Conservation (phyloP, 2,113 vertebrate species). For the Casuarius casuarius region DNA sequence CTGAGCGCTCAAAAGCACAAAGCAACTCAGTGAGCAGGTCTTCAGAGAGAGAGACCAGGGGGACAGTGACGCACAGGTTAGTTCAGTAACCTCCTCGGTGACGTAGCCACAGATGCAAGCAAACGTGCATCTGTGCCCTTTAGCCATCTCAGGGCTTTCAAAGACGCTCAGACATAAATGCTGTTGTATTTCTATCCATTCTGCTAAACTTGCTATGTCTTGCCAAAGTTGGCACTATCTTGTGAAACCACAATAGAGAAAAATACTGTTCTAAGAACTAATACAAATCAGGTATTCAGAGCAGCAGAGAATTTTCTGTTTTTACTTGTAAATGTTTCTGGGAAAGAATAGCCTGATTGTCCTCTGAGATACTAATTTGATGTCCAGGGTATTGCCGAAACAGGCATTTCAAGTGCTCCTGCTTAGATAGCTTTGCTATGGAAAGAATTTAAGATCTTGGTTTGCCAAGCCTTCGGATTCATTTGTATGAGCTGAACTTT, state of each 20-base stretch:
- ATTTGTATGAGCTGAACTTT: constrained; percentile 24
- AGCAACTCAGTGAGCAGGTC: neutral
- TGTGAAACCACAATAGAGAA: neutral
- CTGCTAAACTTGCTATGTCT: neutral
- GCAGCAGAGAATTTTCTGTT: neutral
- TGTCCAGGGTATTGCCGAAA: neutral
- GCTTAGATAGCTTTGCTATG: constrained; percentile 11
- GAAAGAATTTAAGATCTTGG: constrained; percentile 26
- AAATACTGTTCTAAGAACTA: neutral
- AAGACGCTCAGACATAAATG: rapidly evolving
- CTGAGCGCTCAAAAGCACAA: neutral
- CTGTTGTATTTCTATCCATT: neutral
- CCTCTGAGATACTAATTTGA: neutral
- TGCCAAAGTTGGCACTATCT: neutral
- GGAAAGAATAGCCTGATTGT: neutral
- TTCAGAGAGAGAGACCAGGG: neutral
- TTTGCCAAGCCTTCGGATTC: neutral
- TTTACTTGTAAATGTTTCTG: neutral
- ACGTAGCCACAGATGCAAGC: neutral
- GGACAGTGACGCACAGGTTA: neutral
- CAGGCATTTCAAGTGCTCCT: neutral
- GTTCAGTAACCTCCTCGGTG: neutral
- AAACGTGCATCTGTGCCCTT: rapidly evolving
- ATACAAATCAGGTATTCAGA: neutral
- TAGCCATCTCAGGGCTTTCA: neutral